phyloP scores from a whole-genome alignment of 2,113 vertebrate genomes.

The Stictonetta naevosa region DNA sequence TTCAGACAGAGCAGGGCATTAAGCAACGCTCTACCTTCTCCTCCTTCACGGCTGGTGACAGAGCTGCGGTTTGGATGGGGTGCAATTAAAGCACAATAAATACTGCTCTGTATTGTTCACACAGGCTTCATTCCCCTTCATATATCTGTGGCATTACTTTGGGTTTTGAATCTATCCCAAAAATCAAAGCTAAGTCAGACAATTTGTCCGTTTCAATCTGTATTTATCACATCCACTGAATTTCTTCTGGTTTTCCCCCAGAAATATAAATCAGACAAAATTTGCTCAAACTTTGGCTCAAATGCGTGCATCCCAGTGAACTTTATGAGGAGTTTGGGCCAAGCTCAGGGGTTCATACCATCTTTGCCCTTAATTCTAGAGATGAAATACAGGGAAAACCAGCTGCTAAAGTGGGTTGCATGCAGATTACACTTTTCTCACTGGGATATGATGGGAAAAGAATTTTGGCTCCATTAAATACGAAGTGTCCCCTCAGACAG shows the following conservation, averaged over 20 bases:
- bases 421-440: conserved; percentile 6
- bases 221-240: conserved; percentile 10
- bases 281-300: neutral
- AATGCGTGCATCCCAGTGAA: neutral
- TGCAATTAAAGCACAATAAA: conserved; percentile 7
- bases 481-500: conserved; percentile 16
- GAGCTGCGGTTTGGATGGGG: neutral
- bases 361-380: conserved; percentile 6
- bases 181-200: neutral
- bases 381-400: neutral
- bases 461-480: conserved; percentile 64
- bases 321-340: neutral
- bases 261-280: conserved; percentile 19
- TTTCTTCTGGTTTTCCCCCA: neutral
- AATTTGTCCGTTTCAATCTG: conserved; percentile 5
- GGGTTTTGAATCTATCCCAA: conserved; percentile 14
- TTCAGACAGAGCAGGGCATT: neutral
- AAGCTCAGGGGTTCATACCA: neutral
- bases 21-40: accelerated
- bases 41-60: neutral
- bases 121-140: neutral
- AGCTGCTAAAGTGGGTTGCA: conserved; percentile 9
- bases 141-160: neutral
- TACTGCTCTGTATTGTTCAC: neutral
- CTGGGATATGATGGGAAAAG: conserved; percentile 37